Conservation (phyloP, 2,113 vertebrate genomes). For the Hippocampus abdominalis region DNA sequence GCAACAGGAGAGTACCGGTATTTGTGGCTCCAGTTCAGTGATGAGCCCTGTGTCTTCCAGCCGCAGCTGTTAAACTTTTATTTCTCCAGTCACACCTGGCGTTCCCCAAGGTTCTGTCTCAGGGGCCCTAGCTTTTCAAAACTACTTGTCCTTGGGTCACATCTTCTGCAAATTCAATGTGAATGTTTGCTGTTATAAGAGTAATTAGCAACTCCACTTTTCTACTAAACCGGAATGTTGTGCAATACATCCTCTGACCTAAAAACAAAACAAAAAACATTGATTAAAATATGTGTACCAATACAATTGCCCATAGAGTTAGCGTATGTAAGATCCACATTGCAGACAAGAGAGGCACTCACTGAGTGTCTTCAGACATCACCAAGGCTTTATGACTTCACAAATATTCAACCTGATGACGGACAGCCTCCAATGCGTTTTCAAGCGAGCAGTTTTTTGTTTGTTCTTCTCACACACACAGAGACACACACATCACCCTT, state of each 20-base stretch:
- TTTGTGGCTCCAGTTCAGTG: no score
- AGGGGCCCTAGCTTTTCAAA: no score
- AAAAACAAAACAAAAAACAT: no score
- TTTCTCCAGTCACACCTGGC: no score
- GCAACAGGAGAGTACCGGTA: no score
- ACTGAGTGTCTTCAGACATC: constrained; percentile 15
- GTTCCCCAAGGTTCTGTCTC: no score
- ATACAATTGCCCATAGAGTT: background rate
- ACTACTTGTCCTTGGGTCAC: no score
- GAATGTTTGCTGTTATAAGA: background rate
- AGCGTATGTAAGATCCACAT: background rate
- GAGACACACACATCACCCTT: constrained; percentile 62
- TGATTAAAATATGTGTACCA: background rate
- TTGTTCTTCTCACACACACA: constrained; percentile 10
- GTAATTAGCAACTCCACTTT: background rate
- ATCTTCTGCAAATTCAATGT: no score
- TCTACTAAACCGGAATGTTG: no score
- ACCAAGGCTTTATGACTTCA: constrained; percentile 55
- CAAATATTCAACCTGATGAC: constrained; percentile 35
- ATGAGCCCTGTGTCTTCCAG: no score
- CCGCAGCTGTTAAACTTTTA: no score
- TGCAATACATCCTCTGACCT: no score
- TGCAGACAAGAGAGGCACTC: background rate
- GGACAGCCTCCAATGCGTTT: constrained; percentile 34
- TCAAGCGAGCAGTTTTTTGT: constrained; percentile 56